These are phyloP conservation scores for Panthera tigris DNA, from an alignment of 2,113 vertebrate species.

Conservation along the genomic window DNA sequence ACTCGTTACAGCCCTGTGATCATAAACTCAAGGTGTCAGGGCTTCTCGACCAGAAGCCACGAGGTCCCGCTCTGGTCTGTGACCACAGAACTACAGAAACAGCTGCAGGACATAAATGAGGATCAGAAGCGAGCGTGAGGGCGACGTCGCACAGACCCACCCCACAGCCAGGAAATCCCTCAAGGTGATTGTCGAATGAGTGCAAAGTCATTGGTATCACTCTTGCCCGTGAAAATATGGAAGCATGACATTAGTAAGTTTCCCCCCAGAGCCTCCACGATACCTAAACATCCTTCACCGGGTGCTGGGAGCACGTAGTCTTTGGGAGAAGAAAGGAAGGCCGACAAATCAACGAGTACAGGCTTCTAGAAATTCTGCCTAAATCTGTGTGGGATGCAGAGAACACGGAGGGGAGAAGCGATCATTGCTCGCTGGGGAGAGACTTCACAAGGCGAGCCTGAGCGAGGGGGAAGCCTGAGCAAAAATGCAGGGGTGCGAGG, in stretches of 20 bases:
- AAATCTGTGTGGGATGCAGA: not conserved
- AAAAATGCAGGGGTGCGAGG: not conserved
- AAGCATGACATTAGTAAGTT: not conserved
- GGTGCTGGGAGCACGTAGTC: fast-evolving
- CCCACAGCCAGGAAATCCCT: fast-evolving
- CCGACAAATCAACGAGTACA: fast-evolving
- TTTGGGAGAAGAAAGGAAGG: fast-evolving
- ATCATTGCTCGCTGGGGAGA: not conserved
- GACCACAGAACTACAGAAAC: not conserved
- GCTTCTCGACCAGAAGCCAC: not conserved
- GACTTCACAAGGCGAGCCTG: fast-evolving
- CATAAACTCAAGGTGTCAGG: not conserved
- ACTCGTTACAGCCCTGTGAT: not conserved
- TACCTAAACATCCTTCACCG: fast-evolving
- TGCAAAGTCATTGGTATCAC: not conserved
- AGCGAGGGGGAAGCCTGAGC: not conserved
- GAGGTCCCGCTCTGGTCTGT: not conserved
- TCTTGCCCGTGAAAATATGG: fast-evolving
- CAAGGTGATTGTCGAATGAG: not conserved
- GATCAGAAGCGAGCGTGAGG: fast-evolving
- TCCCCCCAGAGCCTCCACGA: fast-evolving
- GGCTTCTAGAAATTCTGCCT: not conserved
- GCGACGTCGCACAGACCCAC: fast-evolving
- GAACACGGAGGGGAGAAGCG: fast-evolving
- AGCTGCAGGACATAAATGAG: fast-evolving